Conservation (phyloP, 2,888 invertebrate genomes). For the Drosophila paranaensis region DNA sequence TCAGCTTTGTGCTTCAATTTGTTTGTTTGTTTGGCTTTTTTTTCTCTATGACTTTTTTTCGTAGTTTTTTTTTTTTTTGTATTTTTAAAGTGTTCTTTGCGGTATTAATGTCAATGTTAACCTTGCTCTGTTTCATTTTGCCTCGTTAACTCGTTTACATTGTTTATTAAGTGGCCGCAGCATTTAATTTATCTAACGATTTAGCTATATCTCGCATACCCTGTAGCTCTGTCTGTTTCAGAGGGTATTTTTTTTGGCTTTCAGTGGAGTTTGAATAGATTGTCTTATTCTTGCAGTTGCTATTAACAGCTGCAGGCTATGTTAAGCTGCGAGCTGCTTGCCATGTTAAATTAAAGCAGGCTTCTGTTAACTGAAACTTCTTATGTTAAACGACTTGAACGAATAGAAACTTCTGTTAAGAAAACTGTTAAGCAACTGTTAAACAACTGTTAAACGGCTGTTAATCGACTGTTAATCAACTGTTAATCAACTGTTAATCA, state of each 20-base stretch:
- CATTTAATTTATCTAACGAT: slow-evolving; percentile 49
- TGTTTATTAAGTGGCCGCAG: slow-evolving; percentile 62
- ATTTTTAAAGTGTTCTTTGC: slow-evolving; percentile 56
- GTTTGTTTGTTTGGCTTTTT: slow-evolving; percentile 53
- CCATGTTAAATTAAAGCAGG: not conserved
- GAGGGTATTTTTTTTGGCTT: not conserved
- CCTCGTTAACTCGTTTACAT: slow-evolving; percentile 71
- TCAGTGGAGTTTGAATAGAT: no score
- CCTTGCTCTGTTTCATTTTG: slow-evolving; percentile 78
- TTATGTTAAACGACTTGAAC: no score
- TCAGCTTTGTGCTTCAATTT: slow-evolving; percentile 63
- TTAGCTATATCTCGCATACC: slow-evolving; percentile 30
- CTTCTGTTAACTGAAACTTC: not conserved
- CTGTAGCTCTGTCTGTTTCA: slow-evolving; percentile 1
- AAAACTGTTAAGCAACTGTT: not conserved
- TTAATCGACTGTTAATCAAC: not conserved
- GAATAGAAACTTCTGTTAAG: no score
- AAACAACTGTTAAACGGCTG: not conserved
- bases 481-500: not conserved
- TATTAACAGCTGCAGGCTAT: not conserved
- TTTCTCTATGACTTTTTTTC: slow-evolving; percentile 18
- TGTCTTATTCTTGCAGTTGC: not conserved
- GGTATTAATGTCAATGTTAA: slow-evolving; percentile 79
- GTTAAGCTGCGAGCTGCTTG: not conserved
- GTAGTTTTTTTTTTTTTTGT: slow-evolving; percentile 10